These are phyloP conservation scores for Onchidella celtica DNA, from an alignment of 2,888 invertebrate species.

Conservation along the genomic window DNA sequence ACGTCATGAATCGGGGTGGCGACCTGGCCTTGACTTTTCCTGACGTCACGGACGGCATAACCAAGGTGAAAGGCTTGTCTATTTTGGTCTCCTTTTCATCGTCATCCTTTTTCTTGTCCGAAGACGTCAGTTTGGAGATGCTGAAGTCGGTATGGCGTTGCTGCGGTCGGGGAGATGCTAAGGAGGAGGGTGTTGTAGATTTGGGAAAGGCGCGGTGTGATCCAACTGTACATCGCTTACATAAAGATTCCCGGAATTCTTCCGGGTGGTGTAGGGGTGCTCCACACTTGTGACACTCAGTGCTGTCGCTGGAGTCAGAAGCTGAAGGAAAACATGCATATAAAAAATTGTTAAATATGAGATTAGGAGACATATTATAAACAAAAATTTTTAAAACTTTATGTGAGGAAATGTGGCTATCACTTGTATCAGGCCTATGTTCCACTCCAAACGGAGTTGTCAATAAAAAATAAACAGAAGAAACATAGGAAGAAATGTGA, in stretches of 20 bases:
- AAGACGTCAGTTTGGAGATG: slow-evolving; percentile 64
- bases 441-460: too few species aligned
- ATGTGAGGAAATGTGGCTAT: too few species aligned
- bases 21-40: neutral
- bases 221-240: slow-evolving; percentile 4
- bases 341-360: too few species aligned
- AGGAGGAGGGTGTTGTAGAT: neutral
- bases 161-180: neutral
- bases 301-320: slow-evolving; percentile 38
- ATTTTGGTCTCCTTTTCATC: too few species aligned
- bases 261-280: neutral
- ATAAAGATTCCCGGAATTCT: neutral
- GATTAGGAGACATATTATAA: too few species aligned
- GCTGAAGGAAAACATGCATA: slow-evolving; percentile 11
- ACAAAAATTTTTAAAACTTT: too few species aligned
- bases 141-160: slow-evolving; percentile 64
- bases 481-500: too few species aligned
- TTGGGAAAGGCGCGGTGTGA: neutral
- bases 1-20: neutral
- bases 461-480: too few species aligned
- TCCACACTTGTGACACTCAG: slow-evolving; percentile 24
- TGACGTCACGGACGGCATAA: neutral
- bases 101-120: slow-evolving; percentile 17
- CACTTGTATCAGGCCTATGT: too few species aligned
- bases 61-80: neutral